Percentiles rank a stretch among this genome's conserved stretches.
These are phyloP conservation scores for Andinoacara biseriatus DNA, from an alignment of 2,113 vertebrate species.

Conservation along the genomic window DNA sequence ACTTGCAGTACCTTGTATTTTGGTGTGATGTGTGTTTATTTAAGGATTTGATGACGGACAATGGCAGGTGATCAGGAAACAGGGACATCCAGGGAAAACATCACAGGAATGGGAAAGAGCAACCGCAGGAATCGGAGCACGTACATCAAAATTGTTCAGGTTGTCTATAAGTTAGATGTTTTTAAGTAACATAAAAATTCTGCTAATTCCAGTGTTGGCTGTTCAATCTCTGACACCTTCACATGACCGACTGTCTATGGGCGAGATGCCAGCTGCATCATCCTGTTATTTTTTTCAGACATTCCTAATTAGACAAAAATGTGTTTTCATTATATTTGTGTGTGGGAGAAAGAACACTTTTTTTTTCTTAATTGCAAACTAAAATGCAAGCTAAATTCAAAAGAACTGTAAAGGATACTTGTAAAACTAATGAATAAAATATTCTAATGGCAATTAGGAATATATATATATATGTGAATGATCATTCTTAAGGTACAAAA, in stretches of 20 bases:
- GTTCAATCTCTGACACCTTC: not conserved
- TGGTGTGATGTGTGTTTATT: not conserved
- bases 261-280: not conserved
- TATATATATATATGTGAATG: not conserved
- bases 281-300: not conserved
- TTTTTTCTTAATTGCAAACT: not conserved
- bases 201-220: not conserved
- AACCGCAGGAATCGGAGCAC: conserved; percentile 28
- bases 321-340: not conserved
- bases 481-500: not conserved
- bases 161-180: not conserved
- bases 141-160: not conserved
- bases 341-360: not conserved
- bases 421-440: not conserved
- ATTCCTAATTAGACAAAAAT: not conserved
- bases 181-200: not conserved
- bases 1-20: not conserved
- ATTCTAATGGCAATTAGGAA: not conserved
- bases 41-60: conserved; percentile 3
- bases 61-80: conserved; percentile 58
- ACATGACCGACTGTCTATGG: not conserved
- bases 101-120: conserved; percentile 48
- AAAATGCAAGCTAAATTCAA: not conserved
- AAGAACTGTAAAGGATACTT: not conserved
- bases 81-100: conserved; percentile 53